A percentile compares a stretch with the other conserved stretches of the same genome.
These are phyloP conservation scores for Coelinius sp. DNA, from an alignment of 2,888 invertebrate species.

Conservation along the genomic window DNA sequence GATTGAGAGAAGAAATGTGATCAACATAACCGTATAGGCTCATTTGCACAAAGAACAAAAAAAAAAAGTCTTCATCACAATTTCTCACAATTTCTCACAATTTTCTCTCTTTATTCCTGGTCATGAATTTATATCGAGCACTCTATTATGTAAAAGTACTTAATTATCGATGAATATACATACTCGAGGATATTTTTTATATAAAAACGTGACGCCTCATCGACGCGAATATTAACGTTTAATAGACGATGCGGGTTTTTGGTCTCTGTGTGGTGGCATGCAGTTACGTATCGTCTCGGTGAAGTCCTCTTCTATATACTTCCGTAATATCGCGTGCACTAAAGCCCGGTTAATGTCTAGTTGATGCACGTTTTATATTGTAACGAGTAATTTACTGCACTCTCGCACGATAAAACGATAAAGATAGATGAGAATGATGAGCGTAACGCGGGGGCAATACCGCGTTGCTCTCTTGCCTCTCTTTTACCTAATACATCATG, in stretches of 20 bases:
- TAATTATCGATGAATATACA: background rate
- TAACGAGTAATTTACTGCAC: constrained; percentile 47
- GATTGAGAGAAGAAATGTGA: background rate
- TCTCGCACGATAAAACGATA: constrained; percentile 33
- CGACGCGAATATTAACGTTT: constrained; percentile 22
- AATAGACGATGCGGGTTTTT: constrained; percentile 20
- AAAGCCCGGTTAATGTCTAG: constrained; percentile 45
- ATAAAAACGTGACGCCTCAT: constrained; percentile 28
- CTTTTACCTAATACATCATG: constrained; percentile 12
- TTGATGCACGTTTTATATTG: constrained; percentile 48
- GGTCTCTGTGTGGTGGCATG: constrained; percentile 24
- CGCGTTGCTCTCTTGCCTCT: background rate
- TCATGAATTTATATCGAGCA: background rate
- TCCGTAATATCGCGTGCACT: constrained; percentile 39
- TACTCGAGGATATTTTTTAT: background rate
- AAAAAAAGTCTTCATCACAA: background rate
- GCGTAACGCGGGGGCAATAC: constrained; percentile 31
- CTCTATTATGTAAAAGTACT: background rate
- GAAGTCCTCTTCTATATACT: constrained; percentile 24
- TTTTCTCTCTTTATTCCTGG: background rate
- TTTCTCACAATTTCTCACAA: too few relatives aligned
- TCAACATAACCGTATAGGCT: constrained; percentile 8
- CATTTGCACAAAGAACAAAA: background rate
- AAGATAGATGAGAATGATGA: constrained; percentile 33
- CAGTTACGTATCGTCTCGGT: constrained; percentile 21